Evolutionary conservation across 1,140 invertebrate genomes (phyloP).

Genomic region (Bursaphelenchus mucronatus): DNA sequence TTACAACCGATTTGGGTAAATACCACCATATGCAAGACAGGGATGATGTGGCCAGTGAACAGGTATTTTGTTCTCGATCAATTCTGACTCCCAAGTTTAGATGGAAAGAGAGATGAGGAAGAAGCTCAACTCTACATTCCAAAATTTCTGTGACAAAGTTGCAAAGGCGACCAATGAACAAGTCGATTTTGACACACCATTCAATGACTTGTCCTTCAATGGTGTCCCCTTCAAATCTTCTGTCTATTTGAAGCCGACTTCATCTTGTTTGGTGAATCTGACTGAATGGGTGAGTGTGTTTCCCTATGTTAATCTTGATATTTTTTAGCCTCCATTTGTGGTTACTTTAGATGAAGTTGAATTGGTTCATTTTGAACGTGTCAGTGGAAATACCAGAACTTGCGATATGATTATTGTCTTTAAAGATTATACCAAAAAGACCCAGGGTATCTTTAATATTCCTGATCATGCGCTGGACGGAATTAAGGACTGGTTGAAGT

Average conservation of each 20-base stretch:
- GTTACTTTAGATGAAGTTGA: constrained; percentile 95
- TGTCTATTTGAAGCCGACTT: constrained; percentile 90
- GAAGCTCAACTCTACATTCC: constrained; percentile 93
- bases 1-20: constrained; percentile 97
- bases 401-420: constrained; percentile 99
- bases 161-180: constrained; percentile 90
- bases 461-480: constrained; percentile 98
- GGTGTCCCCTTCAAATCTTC: constrained; percentile 95
- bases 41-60: constrained; percentile 93
- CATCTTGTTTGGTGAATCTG: constrained; percentile 88
- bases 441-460: constrained; percentile 62
- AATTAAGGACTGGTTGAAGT: constrained; percentile 99
- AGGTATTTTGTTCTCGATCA: not conserved
- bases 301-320: constrained; percentile 23
- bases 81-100: constrained; percentile 46
- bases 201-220: constrained; percentile 91
- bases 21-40: constrained; percentile 99
- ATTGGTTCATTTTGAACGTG: constrained; percentile 95
- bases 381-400: constrained; percentile 95
- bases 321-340: constrained; percentile 83
- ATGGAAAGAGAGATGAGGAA: constrained; percentile 91
- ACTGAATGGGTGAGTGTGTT: constrained; percentile 89
- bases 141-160: constrained; percentile 96
- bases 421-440: constrained; percentile 13
- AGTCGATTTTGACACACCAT: constrained; percentile 97